Conservation (phyloP, 2,797 vertebrate species). For the Scomberomorus guttatus region DNA sequence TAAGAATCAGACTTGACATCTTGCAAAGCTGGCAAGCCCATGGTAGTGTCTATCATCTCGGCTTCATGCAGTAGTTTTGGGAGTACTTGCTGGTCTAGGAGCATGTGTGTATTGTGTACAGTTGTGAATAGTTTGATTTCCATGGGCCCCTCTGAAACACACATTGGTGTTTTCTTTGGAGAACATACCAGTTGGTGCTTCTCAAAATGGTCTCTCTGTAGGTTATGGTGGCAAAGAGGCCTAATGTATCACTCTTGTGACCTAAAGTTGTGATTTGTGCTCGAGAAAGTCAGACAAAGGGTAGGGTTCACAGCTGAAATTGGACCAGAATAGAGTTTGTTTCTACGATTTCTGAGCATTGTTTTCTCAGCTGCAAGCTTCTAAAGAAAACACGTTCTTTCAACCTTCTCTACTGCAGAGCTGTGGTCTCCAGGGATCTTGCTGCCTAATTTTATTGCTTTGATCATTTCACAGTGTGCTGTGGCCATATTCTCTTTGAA, state of each 20-base stretch:
- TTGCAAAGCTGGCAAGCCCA: neutral
- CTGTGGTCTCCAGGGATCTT: conserved; percentile 9
- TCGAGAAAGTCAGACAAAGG: neutral
- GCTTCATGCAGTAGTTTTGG: neutral
- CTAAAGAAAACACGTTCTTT: conserved; percentile 19
- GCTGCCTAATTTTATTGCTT: conserved; percentile 35
- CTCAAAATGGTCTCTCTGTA: conserved; percentile 4
- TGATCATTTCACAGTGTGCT: conserved; percentile 22
- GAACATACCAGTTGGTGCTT: neutral
- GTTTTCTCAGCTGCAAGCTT: conserved; percentile 25
- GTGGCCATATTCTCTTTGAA: conserved; percentile 25
- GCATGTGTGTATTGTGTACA: neutral
- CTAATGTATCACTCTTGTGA: conserved; percentile 17
- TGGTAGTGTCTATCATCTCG: neutral
- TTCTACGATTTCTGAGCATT: neutral
- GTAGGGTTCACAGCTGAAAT: neutral
- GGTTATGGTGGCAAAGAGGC: neutral
- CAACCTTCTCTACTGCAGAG: conserved; percentile 11
- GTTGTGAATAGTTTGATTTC: neutral
- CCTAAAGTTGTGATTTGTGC: conserved; percentile 8
- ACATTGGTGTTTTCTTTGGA: conserved; percentile 6
- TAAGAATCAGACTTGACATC: neutral
- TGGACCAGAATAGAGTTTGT: conserved; percentile 1
- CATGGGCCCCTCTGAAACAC: neutral
- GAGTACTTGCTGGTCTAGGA: neutral